phyloP scores from a whole-genome alignment of 2,888 invertebrate genomes.

The Dynastes grantii region DNA sequence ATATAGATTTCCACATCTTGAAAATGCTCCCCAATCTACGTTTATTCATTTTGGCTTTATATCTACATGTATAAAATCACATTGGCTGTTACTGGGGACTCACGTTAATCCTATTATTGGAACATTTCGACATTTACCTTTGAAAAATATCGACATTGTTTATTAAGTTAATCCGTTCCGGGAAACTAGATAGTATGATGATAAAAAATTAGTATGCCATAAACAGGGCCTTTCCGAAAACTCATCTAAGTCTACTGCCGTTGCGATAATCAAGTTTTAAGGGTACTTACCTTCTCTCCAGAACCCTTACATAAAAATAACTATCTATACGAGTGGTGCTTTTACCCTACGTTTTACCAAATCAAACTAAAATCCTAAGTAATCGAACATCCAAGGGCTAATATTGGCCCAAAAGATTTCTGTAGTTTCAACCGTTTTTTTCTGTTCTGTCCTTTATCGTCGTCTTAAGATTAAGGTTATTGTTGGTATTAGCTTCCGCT shows the following conservation, averaged over 20 bases:
- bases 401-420: background rate
- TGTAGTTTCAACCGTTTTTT: background rate
- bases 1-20: too few relatives aligned
- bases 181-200: background rate
- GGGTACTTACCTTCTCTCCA: constrained; percentile 9
- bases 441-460: background rate
- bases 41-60: too few relatives aligned
- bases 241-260: constrained; percentile 11
- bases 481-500: background rate
- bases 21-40: too few relatives aligned
- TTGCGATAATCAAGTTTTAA: constrained; percentile 41
- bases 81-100: background rate
- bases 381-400: constrained; percentile 22
- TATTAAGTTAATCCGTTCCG: constrained; percentile 8
- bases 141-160: background rate
- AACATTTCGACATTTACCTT: background rate
- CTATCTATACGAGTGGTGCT: constrained; percentile 9
- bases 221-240: constrained; percentile 17
- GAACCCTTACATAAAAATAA: constrained; percentile 20
- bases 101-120: background rate
- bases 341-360: constrained; percentile 4
- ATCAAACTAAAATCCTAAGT: constrained; percentile 28
- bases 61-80: too few relatives aligned
- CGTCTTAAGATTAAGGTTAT: background rate
- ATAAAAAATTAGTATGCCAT: constrained; percentile 42